Conservation (phyloP, 1,140 invertebrate genomes). For the Apis dorsata region DNA sequence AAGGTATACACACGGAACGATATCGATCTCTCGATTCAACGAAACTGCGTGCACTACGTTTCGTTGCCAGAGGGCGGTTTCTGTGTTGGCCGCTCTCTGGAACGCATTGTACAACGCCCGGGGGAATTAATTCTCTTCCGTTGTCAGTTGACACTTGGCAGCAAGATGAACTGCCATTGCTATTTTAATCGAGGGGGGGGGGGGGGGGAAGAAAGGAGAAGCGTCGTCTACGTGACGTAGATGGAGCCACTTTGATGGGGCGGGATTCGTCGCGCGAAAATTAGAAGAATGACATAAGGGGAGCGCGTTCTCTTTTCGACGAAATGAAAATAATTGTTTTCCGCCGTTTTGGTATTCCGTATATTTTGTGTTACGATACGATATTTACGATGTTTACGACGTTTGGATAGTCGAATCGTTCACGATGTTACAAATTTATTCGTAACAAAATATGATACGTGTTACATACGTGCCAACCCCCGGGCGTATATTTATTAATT, state of each 20-base stretch:
- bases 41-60: slow-evolving; percentile 50
- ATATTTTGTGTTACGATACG: too few species aligned
- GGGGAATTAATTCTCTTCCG: slow-evolving; percentile 33
- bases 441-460: too few species aligned
- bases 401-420: too few species aligned
- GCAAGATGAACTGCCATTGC: slow-evolving; percentile 10
- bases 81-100: background rate
- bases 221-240: background rate
- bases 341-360: too few species aligned
- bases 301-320: too few species aligned
- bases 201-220: background rate
- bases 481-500: too few species aligned
- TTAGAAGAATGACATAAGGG: background rate
- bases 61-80: background rate
- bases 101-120: slow-evolving; percentile 13
- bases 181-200: slow-evolving; percentile 5
- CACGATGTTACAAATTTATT: too few species aligned
- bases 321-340: too few species aligned
- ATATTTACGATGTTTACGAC: too few species aligned
- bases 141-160: slow-evolving; percentile 20
- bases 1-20: background rate
- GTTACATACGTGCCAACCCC: too few species aligned
- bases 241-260: background rate
- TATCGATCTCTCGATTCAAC: slow-evolving; percentile 57
- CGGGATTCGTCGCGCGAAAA: background rate